These are phyloP conservation scores for Semibalanus balanoides DNA, from an alignment of 1,140 invertebrate species.

Conservation along the genomic window DNA sequence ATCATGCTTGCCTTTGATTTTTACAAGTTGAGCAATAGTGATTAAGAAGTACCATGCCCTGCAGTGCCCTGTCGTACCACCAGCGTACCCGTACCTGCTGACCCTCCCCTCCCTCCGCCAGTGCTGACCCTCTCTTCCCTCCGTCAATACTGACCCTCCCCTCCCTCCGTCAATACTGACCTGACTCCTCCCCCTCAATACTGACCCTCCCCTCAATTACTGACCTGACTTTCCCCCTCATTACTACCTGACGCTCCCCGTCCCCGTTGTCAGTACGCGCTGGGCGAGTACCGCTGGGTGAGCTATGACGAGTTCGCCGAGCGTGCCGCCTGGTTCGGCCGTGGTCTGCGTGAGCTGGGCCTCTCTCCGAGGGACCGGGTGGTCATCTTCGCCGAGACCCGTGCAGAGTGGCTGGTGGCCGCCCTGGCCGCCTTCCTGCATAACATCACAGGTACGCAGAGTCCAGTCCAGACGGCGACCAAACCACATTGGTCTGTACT, in stretches of 20 bases:
- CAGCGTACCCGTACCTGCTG: background rate
- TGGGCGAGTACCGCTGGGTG: constrained; percentile 39
- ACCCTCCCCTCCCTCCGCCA: background rate
- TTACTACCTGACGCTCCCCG: background rate
- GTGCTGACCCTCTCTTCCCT: background rate
- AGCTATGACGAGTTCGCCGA: constrained; percentile 34
- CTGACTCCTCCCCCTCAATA: background rate
- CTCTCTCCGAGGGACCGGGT: constrained; percentile 32
- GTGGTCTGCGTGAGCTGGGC: constrained; percentile 28
- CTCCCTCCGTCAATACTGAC: background rate
- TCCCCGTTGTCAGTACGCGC: constrained; percentile 11
- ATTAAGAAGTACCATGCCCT: too few relatives aligned
- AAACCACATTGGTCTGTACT: too few relatives aligned
- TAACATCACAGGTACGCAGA: constrained; percentile 17
- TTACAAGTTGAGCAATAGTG: too few relatives aligned
- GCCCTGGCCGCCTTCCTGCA: constrained; percentile 37
- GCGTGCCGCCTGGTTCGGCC: constrained; percentile 30
- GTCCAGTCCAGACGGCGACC: too few relatives aligned
- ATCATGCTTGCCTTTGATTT: too few relatives aligned
- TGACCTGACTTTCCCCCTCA: background rate
- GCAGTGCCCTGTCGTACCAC: too few relatives aligned
- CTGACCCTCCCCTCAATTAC: background rate
- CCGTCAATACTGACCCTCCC: background rate
- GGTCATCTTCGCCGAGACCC: constrained; percentile 43
- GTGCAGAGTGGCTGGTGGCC: constrained; percentile 43